Evolutionary conservation across 2,113 vertebrate genomes (phyloP).

Genomic region (Columba livia): DNA sequence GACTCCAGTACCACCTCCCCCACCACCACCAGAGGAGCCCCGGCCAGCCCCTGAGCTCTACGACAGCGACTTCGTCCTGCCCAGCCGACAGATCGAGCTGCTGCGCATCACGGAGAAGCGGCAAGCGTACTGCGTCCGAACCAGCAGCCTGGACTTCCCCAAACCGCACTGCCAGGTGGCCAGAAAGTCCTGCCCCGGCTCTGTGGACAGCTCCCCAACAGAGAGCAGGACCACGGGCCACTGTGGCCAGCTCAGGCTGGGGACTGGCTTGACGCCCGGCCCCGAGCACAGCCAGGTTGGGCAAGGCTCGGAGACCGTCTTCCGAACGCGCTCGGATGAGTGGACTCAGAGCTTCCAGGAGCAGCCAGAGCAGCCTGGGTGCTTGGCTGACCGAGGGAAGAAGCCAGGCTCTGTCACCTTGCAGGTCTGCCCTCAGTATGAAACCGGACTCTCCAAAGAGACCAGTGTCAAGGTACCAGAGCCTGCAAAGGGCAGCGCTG

Average conservation of each 20-base stretch:
- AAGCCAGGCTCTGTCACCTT: slow-evolving; percentile 77
- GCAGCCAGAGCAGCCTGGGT: slow-evolving; percentile 32
- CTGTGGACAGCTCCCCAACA: slow-evolving; percentile 79
- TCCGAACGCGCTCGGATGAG: slow-evolving; percentile 78
- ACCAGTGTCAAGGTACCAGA: slow-evolving; percentile 86
- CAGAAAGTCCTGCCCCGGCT: slow-evolving; percentile 78
- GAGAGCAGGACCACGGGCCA: slow-evolving; percentile 47
- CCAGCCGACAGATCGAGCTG: slow-evolving; percentile 89
- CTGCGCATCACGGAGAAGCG: slow-evolving; percentile 89
- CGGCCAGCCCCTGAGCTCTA: slow-evolving; percentile 72
- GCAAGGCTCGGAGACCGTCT: neutral
- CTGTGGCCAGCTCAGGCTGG: neutral
- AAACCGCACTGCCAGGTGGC: slow-evolving; percentile 69
- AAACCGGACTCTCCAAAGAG: slow-evolving; percentile 87
- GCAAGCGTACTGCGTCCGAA: slow-evolving; percentile 88
- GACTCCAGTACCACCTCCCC: neutral
- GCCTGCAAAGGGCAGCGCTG: fast-evolving
- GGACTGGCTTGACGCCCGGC: neutral
- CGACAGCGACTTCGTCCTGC: slow-evolving; percentile 90
- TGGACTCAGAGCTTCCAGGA: slow-evolving; percentile 79
- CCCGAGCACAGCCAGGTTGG: neutral
- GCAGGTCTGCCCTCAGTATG: slow-evolving; percentile 85
- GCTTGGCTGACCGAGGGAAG: slow-evolving; percentile 47
- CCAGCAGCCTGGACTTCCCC: slow-evolving; percentile 90
- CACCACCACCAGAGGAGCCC: slow-evolving; percentile 4